Evolutionary conservation across 1,140 invertebrate genomes (phyloP).

Genomic region (Apis mellifera): DNA sequence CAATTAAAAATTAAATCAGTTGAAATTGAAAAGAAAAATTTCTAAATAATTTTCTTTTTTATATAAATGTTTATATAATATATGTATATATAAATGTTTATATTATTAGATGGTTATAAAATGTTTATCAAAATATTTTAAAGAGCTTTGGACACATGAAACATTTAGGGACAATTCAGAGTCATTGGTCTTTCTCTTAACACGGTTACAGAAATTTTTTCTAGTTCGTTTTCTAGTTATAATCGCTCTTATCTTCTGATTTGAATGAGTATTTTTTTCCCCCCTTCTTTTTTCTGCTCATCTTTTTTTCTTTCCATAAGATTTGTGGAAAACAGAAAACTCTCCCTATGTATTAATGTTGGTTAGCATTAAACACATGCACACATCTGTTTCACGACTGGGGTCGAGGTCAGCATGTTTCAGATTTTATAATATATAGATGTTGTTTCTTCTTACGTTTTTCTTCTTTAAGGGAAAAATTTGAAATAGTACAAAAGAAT

Average conservation of each 20-base stretch:
- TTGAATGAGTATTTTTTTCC: constrained; percentile 1
- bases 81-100: not conserved
- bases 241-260: constrained; percentile 44
- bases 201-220: constrained; percentile 43
- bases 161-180: not conserved
- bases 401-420: not conserved
- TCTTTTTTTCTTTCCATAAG: not conserved
- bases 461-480: not conserved
- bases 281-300: not conserved
- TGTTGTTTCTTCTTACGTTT: not conserved
- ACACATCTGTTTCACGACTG: constrained; percentile 50
- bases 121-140: not conserved
- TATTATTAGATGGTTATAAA: not conserved
- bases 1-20: not conserved
- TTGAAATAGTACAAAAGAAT: too few relatives aligned
- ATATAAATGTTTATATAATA: not conserved
- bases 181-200: constrained; percentile 44
- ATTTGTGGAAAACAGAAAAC: not conserved
- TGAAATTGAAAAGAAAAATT: not conserved
- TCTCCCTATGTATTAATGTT: not conserved
- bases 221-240: constrained; percentile 43
- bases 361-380: constrained; percentile 12
- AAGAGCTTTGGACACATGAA: not conserved
- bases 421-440: constrained; percentile 1
- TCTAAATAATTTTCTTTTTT: not conserved